A percentile compares a stretch with the other conserved stretches of the same genome.
Conservation (phyloP, 2,888 invertebrate genomes). For the Stegophylla sp. region DNA sequence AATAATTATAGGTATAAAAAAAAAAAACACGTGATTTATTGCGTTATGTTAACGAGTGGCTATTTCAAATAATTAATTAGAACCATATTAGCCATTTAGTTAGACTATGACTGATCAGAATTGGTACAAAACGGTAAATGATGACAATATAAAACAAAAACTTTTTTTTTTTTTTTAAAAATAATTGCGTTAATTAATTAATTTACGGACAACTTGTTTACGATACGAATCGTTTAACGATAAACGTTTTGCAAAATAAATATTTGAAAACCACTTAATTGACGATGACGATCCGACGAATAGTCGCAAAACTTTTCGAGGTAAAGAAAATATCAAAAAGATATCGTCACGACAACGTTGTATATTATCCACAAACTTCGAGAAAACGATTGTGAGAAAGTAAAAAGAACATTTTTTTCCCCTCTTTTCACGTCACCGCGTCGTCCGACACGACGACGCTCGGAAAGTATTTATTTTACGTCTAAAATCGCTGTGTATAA, state of each 20-base stretch:
- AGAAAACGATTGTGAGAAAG: background rate
- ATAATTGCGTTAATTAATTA: background rate
- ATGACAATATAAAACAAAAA: too few species aligned
- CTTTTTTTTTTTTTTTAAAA: background rate
- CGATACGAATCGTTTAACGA: background rate
- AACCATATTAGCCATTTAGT: too few species aligned
- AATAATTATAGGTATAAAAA: too few species aligned
- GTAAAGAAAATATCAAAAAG: conserved; percentile 5
- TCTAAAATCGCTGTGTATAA: conserved; percentile 3
- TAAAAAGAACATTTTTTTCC: background rate
- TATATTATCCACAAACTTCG: background rate
- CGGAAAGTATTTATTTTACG: conserved; percentile 10
- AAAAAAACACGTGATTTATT: too few species aligned
- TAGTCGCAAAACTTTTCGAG: background rate
- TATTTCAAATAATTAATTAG: too few species aligned
- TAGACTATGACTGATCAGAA: too few species aligned
- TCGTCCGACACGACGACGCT: background rate
- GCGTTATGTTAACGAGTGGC: too few species aligned
- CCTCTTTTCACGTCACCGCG: background rate
- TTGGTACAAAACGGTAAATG: too few species aligned
- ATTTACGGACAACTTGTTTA: background rate
- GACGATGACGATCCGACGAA: background rate
- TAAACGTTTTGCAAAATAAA: conserved; percentile 1
- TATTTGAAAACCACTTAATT: conserved; percentile 12
- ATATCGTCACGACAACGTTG: background rate